Percentiles rank a stretch among this genome's conserved stretches.
phyloP scores from a whole-genome alignment of 2,888 invertebrate species.

The Scotopteryx bipunctaria region DNA sequence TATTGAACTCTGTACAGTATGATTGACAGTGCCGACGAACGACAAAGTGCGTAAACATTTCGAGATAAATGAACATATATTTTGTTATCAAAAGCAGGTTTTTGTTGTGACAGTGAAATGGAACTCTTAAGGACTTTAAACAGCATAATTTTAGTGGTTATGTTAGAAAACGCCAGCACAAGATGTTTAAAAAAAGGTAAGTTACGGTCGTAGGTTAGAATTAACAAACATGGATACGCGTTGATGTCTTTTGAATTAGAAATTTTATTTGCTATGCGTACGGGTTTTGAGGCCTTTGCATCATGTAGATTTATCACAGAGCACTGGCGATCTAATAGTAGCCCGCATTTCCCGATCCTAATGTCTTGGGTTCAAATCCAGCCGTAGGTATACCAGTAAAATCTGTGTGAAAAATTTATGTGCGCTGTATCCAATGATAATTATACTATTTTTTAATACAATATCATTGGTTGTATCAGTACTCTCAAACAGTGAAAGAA shows the following conservation, averaged over 20 bases:
- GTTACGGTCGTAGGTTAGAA: neutral
- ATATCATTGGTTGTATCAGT: too few relatives aligned
- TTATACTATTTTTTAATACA: too few relatives aligned
- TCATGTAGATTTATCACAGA: too few relatives aligned
- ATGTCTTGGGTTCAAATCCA: too few relatives aligned
- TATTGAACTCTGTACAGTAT: constrained; percentile 58
- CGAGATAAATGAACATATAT: neutral
- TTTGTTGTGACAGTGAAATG: constrained; percentile 17
- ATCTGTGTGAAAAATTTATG: too few relatives aligned
- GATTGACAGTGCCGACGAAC: constrained; percentile 41
- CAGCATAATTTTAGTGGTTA: constrained; percentile 15
- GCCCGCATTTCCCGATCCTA: too few relatives aligned
- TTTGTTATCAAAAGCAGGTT: neutral
- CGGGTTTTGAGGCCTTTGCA: too few relatives aligned
- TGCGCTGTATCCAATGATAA: too few relatives aligned
- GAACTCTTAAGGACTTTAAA: neutral
- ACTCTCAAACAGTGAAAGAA: too few relatives aligned
- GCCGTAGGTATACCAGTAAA: too few relatives aligned
- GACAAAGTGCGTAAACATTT: constrained; percentile 37
- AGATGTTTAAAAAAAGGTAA: constrained; percentile 21
- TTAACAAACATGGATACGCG: too few relatives aligned
- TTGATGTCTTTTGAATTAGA: neutral
- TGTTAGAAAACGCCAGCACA: constrained; percentile 19
- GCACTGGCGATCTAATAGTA: too few relatives aligned
- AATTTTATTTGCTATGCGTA: neutral